Evolutionary conservation across 2,888 invertebrate species (phyloP).

Genomic region (Ornithoptera alexandrae): DNA sequence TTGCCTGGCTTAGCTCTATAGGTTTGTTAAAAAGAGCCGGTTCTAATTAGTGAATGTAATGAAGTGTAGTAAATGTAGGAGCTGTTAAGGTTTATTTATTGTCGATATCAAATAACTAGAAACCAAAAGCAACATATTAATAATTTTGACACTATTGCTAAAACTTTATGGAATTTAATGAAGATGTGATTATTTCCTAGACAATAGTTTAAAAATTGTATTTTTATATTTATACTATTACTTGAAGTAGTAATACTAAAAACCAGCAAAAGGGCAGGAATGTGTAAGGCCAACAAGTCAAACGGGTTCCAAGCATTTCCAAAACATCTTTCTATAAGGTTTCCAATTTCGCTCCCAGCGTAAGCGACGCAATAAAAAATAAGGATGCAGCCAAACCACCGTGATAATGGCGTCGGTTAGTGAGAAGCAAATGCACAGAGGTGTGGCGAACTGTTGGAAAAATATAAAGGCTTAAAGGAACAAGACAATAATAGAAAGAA

Average conservation of each 20-base stretch:
- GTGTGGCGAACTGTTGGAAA: slow-evolving; percentile 41
- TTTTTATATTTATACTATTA: background rate
- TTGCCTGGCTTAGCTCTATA: slow-evolving; percentile 57
- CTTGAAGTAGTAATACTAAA: slow-evolving; percentile 2
- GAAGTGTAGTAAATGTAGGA: background rate
- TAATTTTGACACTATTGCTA: background rate
- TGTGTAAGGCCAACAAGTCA: slow-evolving; percentile 54
- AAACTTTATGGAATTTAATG: background rate
- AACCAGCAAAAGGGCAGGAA: slow-evolving; percentile 21
- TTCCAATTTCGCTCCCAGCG: slow-evolving; percentile 62
- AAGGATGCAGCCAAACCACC: slow-evolving; percentile 54
- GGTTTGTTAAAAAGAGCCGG: slow-evolving; percentile 9
- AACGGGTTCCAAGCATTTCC: slow-evolving; percentile 55
- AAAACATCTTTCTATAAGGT: slow-evolving; percentile 54
- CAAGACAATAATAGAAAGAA: slow-evolving; percentile 9
- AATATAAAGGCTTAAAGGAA: slow-evolving; percentile 22
- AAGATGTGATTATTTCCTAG: background rate
- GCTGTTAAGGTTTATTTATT: background rate
- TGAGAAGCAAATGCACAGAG: slow-evolving; percentile 42
- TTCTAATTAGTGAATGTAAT: slow-evolving; percentile 25
- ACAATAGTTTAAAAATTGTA: background rate
- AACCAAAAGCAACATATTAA: background rate
- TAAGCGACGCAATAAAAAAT: slow-evolving; percentile 52
- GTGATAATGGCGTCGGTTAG: slow-evolving; percentile 55
- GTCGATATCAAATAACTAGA: background rate